Percentiles rank a stretch among this genome's conserved stretches.
Conservation (phyloP, 2,113 vertebrate genomes). For the Axis porcinus region DNA sequence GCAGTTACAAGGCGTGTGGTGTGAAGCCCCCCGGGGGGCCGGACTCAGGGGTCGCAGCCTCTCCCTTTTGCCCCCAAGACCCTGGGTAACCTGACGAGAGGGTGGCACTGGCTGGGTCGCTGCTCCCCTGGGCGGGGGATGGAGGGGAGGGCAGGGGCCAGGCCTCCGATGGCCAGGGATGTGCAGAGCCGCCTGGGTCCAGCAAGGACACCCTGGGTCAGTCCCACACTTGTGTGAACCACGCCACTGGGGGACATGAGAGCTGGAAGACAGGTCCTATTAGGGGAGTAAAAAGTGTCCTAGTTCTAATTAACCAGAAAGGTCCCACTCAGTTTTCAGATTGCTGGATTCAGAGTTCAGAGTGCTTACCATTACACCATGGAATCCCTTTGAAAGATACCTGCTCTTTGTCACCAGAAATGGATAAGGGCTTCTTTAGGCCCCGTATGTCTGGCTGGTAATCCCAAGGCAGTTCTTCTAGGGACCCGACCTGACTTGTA, state of each 20-base stretch:
- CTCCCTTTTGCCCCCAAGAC: neutral
- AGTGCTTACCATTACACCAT: neutral
- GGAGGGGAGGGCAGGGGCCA: neutral
- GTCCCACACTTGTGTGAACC: neutral
- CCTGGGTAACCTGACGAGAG: neutral
- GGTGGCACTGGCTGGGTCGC: neutral
- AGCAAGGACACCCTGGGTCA: rapidly evolving
- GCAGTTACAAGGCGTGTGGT: neutral
- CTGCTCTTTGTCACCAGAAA: neutral
- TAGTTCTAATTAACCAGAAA: neutral
- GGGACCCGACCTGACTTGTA: no score
- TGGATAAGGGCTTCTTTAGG: neutral
- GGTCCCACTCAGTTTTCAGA: neutral
- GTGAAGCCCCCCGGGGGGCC: rapidly evolving
- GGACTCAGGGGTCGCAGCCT: neutral
- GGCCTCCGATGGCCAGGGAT: neutral
- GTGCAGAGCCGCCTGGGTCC: neutral
- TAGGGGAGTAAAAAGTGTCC: neutral
- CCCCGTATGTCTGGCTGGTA: neutral
- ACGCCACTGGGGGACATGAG: neutral
- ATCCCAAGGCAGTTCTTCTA: neutral
- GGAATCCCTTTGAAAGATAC: neutral
- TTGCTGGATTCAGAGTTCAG: neutral
- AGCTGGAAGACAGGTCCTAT: neutral
- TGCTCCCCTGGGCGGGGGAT: neutral